Evolutionary conservation across 2,113 vertebrate species (phyloP).

Genomic region (Trinectes maculatus): DNA sequence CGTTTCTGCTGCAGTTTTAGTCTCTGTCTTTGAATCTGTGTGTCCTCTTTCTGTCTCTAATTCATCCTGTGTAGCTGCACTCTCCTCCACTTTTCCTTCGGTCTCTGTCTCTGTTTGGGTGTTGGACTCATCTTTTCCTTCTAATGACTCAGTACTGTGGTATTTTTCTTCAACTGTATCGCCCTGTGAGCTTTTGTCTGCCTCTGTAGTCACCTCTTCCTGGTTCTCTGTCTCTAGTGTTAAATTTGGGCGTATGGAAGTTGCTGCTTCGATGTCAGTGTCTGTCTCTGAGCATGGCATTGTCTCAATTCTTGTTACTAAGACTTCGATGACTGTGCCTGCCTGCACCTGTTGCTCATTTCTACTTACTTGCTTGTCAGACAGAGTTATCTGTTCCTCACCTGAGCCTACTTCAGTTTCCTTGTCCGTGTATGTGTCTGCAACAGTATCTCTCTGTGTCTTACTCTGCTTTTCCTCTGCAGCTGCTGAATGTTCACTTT

Average conservation of each 20-base stretch:
- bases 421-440: background rate
- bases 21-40: constrained; percentile 10
- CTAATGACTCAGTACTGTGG: constrained; percentile 35
- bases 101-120: constrained; percentile 26
- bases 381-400: constrained; percentile 21
- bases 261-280: background rate
- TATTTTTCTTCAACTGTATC: constrained; percentile 10
- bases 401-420: background rate
- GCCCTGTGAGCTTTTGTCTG: background rate
- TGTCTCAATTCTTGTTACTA: constrained; percentile 17
- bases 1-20: constrained; percentile 6
- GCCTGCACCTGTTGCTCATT: constrained; percentile 11
- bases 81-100: constrained; percentile 1
- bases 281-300: constrained; percentile 11
- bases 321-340: constrained; percentile 7
- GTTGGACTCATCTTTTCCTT: constrained; percentile 25
- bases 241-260: background rate
- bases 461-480: constrained; percentile 15
- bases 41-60: background rate
- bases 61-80: background rate
- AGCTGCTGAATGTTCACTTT: constrained; percentile 4
- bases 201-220: background rate
- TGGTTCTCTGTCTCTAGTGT: constrained; percentile 4
- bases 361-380: constrained; percentile 27
- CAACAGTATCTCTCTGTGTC: background rate